These are phyloP conservation scores for Thecocarcelia acutangulata DNA, from an alignment of 2,888 invertebrate species.

Conservation along the genomic window DNA sequence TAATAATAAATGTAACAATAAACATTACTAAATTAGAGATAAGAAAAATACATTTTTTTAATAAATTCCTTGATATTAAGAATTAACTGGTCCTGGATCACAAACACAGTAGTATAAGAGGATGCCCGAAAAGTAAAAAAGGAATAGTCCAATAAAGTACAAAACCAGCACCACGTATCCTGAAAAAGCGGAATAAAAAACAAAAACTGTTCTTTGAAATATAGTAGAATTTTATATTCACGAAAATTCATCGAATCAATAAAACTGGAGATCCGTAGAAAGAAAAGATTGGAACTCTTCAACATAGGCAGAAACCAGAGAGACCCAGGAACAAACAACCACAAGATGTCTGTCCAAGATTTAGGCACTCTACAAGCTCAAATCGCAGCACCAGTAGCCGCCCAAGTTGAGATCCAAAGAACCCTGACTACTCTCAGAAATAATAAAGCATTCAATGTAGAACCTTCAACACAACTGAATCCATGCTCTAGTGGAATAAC, in stretches of 20 bases:
- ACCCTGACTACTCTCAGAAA: too few species aligned
- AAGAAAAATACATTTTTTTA: too few species aligned
- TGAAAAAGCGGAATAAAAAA: constrained; percentile 34
- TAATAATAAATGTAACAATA: too few species aligned
- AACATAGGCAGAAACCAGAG: neutral
- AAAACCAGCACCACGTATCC: constrained; percentile 10
- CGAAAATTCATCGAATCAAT: neutral
- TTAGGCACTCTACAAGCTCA: neutral
- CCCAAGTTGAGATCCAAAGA: neutral
- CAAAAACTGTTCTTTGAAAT: neutral
- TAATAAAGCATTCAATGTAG: too few species aligned
- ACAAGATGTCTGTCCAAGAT: constrained; percentile 2
- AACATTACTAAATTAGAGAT: too few species aligned
- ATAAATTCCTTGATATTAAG: too few species aligned
- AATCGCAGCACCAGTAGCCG: neutral
- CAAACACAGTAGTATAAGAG: constrained; percentile 24
- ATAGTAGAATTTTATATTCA: constrained; percentile 28
- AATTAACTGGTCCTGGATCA: too few species aligned
- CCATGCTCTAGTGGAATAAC: too few species aligned
- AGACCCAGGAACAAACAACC: neutral
- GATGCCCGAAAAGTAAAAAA: constrained; percentile 4
- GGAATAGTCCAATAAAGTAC: constrained; percentile 28
- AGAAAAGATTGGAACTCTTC: neutral
- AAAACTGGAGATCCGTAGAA: constrained; percentile 3
- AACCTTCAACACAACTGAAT: too few species aligned